Evolutionary conservation across 2,888 invertebrate genomes (phyloP), one percentile per base, ranked within the genome.

Genomic region (Leucoptera coffeella): DNA sequence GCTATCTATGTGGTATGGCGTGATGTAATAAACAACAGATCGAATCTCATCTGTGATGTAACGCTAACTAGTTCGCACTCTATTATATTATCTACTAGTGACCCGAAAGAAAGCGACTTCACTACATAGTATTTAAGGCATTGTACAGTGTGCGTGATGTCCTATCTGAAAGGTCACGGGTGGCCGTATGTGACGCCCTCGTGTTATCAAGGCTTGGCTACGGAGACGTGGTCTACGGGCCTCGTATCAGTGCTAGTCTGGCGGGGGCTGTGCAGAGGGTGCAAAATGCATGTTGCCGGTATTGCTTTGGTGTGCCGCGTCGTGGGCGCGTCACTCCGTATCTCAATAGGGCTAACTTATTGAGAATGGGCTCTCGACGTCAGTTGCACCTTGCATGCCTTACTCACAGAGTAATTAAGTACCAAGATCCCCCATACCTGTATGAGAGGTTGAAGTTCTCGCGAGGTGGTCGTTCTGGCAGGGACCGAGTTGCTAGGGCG

Each of bases 201-300:
- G 14, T 34, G 3, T 12, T 32, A 6, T 34, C 34, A 8, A 28
- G 22, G 7, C 12, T 34, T 4, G 31, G 21, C 14, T 31, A 31
- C 12, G 17, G 23, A 14, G 17, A 25, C 5, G n/a, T n/a, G 3
- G 32, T 30, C 4, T 32, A 30, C 23, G 32, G 32, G 2, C 28
- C 27, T 3, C 8, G 32, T 3, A 13, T 32, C 4, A 8, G 29
- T 3, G 15, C 2, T 1, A 24, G 14, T 7, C 23, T 30, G 10
- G n/a, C 8, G 7, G 9, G 15, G 11, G 15, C 15, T 10, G 11
- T 24, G 24, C 29, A 29, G 17, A 9, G 29, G 3, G 28, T 32
- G 9, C 32, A 32, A 24, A 32, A 35, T 15, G 32, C 35, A 4
- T 33, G 33, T 21, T 25, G 29, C 4, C 17, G 31, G 3, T 33